phyloP scores from a whole-genome alignment of 2,888 invertebrate species.

The Calameuta idolon region DNA sequence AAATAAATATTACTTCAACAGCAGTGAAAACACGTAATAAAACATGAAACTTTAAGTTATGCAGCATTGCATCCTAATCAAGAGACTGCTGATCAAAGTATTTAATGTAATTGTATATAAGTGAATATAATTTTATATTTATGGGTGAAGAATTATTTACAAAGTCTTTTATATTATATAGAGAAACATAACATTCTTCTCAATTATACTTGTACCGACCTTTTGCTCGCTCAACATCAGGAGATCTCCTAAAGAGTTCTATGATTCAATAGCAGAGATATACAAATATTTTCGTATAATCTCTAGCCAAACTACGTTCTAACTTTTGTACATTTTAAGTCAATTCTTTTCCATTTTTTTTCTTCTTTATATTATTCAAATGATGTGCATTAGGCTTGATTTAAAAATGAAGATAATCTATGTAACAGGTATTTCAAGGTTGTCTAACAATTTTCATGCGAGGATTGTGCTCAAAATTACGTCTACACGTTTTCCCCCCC shows the following conservation, averaged over 20 bases:
- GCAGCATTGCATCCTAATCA: conserved; percentile 57
- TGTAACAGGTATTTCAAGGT: neutral
- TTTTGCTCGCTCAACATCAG: conserved; percentile 9
- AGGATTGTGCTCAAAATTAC: neutral
- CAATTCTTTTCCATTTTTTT: neutral
- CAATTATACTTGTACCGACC: neutral
- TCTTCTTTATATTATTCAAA: neutral
- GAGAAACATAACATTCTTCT: conserved; percentile 13
- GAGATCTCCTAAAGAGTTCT: neutral
- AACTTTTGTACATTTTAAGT: neutral
- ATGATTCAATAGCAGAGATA: no score
- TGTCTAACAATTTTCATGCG: neutral
- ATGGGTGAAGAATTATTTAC: conserved; percentile 46
- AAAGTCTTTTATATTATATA: conserved; percentile 20
- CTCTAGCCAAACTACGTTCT: no score
- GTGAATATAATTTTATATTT: conserved; percentile 57
- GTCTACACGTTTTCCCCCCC: neutral
- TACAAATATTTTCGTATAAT: no score
- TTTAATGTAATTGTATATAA: conserved; percentile 60
- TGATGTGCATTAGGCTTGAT: neutral
- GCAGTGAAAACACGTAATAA: neutral
- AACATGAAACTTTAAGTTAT: conserved; percentile 12
- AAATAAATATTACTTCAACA: neutral
- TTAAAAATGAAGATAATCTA: neutral
- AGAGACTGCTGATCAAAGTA: conserved; percentile 59